These are phyloP conservation scores for Drosophila littoralis DNA, from an alignment of 1,140 invertebrate genomes.

Conservation along the genomic window DNA sequence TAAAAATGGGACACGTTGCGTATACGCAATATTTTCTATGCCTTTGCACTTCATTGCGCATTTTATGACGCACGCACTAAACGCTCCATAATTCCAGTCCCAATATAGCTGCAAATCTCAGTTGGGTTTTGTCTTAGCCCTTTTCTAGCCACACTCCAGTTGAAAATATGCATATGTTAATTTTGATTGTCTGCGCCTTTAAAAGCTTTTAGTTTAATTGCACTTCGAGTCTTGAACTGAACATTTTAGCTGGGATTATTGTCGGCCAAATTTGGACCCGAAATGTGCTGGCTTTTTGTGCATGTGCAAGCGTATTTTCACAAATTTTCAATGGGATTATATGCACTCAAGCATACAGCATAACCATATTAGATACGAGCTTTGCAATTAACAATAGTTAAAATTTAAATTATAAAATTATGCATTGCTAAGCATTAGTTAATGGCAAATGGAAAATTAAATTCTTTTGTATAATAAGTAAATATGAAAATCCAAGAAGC, in stretches of 20 bases:
- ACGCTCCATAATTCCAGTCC: slow-evolving; percentile 18
- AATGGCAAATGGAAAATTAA: neutral
- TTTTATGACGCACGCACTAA: slow-evolving; percentile 29
- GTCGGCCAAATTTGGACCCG: slow-evolving; percentile 1
- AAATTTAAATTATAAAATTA: neutral
- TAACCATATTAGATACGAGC: neutral
- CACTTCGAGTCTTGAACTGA: slow-evolving; percentile 21
- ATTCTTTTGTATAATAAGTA: neutral
- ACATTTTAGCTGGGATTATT: slow-evolving; percentile 26
- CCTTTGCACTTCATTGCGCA: slow-evolving; percentile 41
- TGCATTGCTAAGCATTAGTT: neutral
- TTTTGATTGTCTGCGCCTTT: slow-evolving; percentile 56
- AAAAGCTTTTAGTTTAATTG: slow-evolving; percentile 76
- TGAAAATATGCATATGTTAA: slow-evolving; percentile 66
- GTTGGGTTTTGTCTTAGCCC: neutral
- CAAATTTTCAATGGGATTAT: slow-evolving; percentile 24
- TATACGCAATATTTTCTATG: slow-evolving; percentile 31
- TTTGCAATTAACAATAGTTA: neutral
- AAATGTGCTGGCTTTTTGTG: slow-evolving; percentile 3
- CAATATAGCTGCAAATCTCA: slow-evolving; percentile 46
- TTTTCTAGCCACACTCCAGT: slow-evolving; percentile 21
- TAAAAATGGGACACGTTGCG: slow-evolving; percentile 6
- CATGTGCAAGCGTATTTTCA: slow-evolving; percentile 2
- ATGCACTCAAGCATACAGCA: neutral
- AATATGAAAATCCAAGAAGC: too few species aligned